A percentile compares a stretch with the other conserved stretches of the same genome.
Conservation (phyloP, 2,113 vertebrate genomes). For the Actinemys pallida region DNA sequence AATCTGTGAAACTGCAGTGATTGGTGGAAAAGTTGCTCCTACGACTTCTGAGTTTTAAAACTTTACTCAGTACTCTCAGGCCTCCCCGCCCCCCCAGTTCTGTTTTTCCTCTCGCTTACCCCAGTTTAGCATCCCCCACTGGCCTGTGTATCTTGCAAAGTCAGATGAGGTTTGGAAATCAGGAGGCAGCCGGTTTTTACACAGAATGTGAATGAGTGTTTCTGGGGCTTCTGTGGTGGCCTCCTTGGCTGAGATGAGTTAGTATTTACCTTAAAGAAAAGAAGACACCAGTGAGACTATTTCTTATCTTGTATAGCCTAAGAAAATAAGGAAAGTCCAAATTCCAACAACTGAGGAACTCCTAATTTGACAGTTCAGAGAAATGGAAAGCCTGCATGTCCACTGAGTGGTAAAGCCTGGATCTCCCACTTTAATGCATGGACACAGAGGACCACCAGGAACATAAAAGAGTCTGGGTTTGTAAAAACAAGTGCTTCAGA, state of each 20-base stretch:
- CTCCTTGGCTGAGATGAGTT: neutral
- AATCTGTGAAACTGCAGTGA: neutral
- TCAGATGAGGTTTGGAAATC: neutral
- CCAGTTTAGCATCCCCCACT: neutral
- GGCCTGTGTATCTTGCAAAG: neutral
- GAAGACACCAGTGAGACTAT: neutral
- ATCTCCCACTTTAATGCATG: too few relatives aligned
- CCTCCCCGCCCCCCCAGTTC: neutral
- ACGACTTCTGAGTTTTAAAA: neutral
- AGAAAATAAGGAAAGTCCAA: neutral
- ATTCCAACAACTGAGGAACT: neutral
- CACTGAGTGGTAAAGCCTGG: too few relatives aligned
- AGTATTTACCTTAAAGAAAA: neutral
- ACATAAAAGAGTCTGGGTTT: too few relatives aligned
- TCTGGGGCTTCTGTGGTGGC: neutral
- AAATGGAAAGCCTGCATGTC: too few relatives aligned
- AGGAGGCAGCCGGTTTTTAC: neutral
- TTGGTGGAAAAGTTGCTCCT: neutral
- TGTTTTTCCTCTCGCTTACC: neutral
- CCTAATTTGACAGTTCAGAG: neutral
- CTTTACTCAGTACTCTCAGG: neutral
- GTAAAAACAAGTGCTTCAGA: too few relatives aligned
- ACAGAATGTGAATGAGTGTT: conserved; percentile 4
- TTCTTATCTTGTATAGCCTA: neutral
- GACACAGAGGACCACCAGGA: too few relatives aligned